A percentile compares a stretch with the other conserved stretches of the same genome.
These are phyloP conservation scores for Marmota flaviventris DNA, from an alignment of 2,113 vertebrate genomes.

Conservation along the genomic window DNA sequence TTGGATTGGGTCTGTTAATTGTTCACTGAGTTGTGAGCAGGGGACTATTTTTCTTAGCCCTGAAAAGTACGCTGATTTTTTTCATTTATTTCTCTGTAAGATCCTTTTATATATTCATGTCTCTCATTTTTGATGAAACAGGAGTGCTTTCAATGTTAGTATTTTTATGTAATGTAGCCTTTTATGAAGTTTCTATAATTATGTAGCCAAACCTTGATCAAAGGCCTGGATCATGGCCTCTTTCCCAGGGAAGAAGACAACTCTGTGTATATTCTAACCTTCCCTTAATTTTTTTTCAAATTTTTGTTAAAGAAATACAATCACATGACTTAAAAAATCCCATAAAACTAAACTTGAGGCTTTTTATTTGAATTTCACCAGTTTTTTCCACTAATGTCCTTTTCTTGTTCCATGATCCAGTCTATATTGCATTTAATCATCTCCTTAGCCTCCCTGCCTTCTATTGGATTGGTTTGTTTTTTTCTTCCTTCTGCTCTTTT, in stretches of 20 bases:
- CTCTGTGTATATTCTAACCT: not conserved
- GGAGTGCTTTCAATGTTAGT: not conserved
- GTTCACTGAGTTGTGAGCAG: not conserved
- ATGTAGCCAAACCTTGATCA: not conserved
- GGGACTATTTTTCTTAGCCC: not conserved
- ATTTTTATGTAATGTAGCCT: not conserved
- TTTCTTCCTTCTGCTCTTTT: not conserved
- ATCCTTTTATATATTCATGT: not conserved
- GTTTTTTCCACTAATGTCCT: not conserved
- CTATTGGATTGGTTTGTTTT: not conserved
- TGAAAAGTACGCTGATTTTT: not conserved
- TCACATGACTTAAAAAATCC: too few species aligned
- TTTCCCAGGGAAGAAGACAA: not conserved
- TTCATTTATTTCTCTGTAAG: conserved; percentile 27
- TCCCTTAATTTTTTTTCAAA: not conserved
- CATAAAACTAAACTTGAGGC: too few species aligned
- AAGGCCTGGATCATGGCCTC: not conserved
- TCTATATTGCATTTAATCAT: too few species aligned
- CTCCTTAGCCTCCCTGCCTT: not conserved
- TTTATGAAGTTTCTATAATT: not conserved
- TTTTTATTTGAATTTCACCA: too few species aligned
- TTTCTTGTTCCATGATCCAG: not conserved
- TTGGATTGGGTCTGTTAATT: not conserved
- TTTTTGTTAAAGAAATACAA: too few species aligned
- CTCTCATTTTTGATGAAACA: conserved; percentile 47